A percentile compares a stretch with the other conserved stretches of the same genome.
Evolutionary conservation across 2,113 vertebrate genomes (phyloP).

Genomic region (Aleadryas rufinucha): DNA sequence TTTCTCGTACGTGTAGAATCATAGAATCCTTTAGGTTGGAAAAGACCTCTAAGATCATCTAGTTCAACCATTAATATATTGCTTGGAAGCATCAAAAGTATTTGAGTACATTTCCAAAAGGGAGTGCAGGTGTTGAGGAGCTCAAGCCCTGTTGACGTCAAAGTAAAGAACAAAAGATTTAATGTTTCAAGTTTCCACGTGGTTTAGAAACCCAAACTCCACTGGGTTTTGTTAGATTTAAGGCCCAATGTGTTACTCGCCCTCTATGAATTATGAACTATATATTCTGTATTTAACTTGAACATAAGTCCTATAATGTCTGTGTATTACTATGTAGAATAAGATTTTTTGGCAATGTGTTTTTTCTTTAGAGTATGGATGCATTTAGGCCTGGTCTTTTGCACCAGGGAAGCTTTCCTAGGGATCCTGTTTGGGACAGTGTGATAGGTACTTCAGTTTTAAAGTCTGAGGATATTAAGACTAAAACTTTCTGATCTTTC

Average conservation of each 20-base stretch:
- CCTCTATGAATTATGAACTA: not conserved
- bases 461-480: not conserved
- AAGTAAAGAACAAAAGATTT: not conserved
- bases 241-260: not conserved
- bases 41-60: not conserved
- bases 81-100: not conserved
- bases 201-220: not conserved
- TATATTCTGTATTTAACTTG: not conserved
- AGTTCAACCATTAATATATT: not conserved
- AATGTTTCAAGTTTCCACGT: not conserved
- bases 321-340: not conserved
- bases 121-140: not conserved
- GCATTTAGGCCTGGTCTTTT: not conserved
- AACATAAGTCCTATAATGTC: fast-evolving
- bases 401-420: not conserved
- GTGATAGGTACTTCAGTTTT: not conserved
- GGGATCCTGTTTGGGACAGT: not conserved
- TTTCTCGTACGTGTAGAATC: not conserved
- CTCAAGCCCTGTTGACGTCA: not conserved
- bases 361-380: not conserved
- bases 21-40: not conserved
- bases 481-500: not conserved
- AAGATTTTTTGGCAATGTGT: fast-evolving
- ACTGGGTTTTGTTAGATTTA: not conserved
- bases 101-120: not conserved